phyloP scores from a whole-genome alignment of 2,888 invertebrate species.

The Drosophila yooni region DNA sequence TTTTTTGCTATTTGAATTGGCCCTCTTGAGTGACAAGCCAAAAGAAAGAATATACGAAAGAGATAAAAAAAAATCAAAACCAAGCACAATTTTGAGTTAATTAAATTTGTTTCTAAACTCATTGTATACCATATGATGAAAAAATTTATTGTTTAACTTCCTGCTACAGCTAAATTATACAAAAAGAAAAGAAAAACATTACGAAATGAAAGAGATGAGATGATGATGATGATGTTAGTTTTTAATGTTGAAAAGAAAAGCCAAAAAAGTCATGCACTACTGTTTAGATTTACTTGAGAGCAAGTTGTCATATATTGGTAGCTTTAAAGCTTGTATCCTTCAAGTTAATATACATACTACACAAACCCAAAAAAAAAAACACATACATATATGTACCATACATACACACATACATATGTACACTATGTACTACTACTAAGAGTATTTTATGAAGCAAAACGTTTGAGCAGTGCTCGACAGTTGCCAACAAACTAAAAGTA shows the following conservation, averaged over 20 bases:
- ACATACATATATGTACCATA: slow-evolving; percentile 36
- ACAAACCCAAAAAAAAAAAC: slow-evolving; percentile 37
- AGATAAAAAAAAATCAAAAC: slow-evolving; percentile 6
- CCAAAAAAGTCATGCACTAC: slow-evolving; percentile 78
- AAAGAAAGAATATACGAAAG: slow-evolving; percentile 24
- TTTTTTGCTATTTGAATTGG: slow-evolving; percentile 59
- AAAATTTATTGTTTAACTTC: slow-evolving; percentile 60
- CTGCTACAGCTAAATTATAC: slow-evolving; percentile 58
- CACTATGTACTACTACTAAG: slow-evolving; percentile 67
- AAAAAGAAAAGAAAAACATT: slow-evolving; percentile 12
- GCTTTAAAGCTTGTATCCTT: slow-evolving; percentile 79
- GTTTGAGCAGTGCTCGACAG: slow-evolving; percentile 66
- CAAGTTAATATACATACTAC: slow-evolving; percentile 62
- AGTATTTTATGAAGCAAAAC: slow-evolving; percentile 67
- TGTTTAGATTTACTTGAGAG: slow-evolving; percentile 76
- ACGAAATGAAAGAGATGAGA: slow-evolving; percentile 26
- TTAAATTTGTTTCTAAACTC: slow-evolving; percentile 16
- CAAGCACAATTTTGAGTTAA: slow-evolving; percentile 43
- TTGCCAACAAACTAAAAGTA: slow-evolving; percentile 44
- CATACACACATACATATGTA: slow-evolving; percentile 46
- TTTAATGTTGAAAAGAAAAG: slow-evolving; percentile 76
- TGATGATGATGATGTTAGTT: slow-evolving; percentile 58
- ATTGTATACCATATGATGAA: slow-evolving; percentile 34
- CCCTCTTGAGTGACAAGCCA: slow-evolving; percentile 53
- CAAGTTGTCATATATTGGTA: slow-evolving; percentile 77